Evolutionary conservation across 1,140 invertebrate species (phyloP).

Genomic region (Sycobia sp.): DNA sequence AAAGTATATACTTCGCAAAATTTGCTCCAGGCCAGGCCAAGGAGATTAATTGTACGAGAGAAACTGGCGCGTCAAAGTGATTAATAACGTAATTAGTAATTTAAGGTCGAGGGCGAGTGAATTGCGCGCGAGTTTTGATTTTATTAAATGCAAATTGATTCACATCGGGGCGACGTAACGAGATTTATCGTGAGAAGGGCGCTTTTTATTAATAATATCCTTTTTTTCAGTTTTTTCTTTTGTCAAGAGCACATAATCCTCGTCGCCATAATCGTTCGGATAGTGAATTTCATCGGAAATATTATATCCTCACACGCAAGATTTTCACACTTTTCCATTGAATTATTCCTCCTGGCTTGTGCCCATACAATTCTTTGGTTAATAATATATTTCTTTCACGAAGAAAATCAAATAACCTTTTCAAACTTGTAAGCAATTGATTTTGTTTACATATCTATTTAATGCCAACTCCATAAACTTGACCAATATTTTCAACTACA

Average conservation of each 20-base stretch:
- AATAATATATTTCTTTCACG: no score
- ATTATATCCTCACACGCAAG: no score
- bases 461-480: no score
- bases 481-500: no score
- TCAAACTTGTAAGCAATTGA: no score
- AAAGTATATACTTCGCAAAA: constrained; percentile 20
- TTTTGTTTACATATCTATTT: no score
- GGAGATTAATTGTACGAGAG: constrained; percentile 28
- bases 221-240: no score
- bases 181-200: constrained; percentile 22
- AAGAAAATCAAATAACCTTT: no score
- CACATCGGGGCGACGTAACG: not conserved
- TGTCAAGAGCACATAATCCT: no score
- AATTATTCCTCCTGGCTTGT: no score
- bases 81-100: constrained; percentile 34
- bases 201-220: not conserved
- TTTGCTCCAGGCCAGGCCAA: constrained; percentile 16
- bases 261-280: not conserved
- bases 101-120: constrained; percentile 24
- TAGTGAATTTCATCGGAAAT: no score
- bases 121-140: constrained; percentile 22
- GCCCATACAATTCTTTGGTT: no score
- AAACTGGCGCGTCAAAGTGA: constrained; percentile 30
- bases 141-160: constrained; percentile 34
- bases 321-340: constrained; percentile 5